Percentiles rank a stretch among this genome's conserved stretches.
phyloP scores from a whole-genome alignment of 2,113 vertebrate species.

The Aramus guarauna region DNA sequence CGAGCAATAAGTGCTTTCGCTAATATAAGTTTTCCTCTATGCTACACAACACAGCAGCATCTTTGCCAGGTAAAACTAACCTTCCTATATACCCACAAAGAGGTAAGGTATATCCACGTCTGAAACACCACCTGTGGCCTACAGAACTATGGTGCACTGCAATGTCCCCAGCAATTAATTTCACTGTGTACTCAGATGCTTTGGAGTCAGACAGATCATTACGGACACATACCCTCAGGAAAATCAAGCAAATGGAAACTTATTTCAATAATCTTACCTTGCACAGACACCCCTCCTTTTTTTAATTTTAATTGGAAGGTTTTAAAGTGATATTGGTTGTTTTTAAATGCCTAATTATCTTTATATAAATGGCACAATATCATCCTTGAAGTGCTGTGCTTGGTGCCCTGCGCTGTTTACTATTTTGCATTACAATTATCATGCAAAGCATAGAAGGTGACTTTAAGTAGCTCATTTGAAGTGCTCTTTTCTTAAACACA shows the following conservation, averaged over 20 bases:
- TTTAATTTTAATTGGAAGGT: slow-evolving; percentile 56
- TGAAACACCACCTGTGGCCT: background rate
- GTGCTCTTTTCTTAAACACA: slow-evolving; percentile 50
- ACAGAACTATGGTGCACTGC: background rate
- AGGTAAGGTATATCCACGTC: background rate
- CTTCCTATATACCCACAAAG: background rate
- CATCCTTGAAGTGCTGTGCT: slow-evolving; percentile 50
- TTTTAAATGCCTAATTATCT: slow-evolving; percentile 74
- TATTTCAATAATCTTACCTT: slow-evolving; percentile 63
- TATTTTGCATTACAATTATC: slow-evolving; percentile 73
- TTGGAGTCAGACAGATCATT: slow-evolving; percentile 35
- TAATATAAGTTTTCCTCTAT: background rate
- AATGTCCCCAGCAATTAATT: background rate
- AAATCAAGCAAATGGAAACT: slow-evolving; percentile 39
- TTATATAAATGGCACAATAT: slow-evolving; percentile 62
- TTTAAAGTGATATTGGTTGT: slow-evolving; percentile 64
- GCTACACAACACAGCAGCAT: background rate
- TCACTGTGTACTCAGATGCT: background rate
- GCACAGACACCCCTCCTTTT: background rate
- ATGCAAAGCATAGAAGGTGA: slow-evolving; percentile 73
- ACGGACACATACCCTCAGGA: background rate
- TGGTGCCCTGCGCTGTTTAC: slow-evolving; percentile 57
- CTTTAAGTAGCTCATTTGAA: slow-evolving; percentile 72
- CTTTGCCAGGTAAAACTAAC: background rate
- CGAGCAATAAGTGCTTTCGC: background rate